Evolutionary conservation across 2,888 invertebrate species (phyloP).

Genomic region (Mechanitis mazaeus): DNA sequence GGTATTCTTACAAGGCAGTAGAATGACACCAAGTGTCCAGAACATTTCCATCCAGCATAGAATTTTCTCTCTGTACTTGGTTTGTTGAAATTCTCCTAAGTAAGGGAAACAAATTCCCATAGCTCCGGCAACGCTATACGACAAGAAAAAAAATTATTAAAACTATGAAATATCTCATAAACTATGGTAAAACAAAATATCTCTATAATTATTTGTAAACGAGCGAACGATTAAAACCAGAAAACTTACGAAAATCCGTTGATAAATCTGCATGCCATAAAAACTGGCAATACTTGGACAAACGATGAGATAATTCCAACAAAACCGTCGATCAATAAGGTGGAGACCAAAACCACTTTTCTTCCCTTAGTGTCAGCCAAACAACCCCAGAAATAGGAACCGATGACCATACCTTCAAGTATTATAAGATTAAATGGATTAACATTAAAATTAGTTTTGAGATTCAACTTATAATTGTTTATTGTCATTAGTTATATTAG

Average conservation of each 20-base stretch:
- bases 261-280: conserved; percentile 83
- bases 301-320: conserved; percentile 84
- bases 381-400: conserved; percentile 91
- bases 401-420: conserved; percentile 84
- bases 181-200: too few relatives aligned
- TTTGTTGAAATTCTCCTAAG: conserved; percentile 88
- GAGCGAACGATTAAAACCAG: background rate
- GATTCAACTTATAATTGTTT: too few relatives aligned
- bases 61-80: conserved; percentile 86
- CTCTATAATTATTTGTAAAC: too few relatives aligned
- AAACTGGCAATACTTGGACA: conserved; percentile 83
- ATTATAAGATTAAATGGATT: background rate
- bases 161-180: background rate
- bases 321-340: conserved; percentile 83
- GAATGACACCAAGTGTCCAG: conserved; percentile 87
- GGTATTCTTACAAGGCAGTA: conserved; percentile 79
- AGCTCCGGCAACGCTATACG: conserved; percentile 83
- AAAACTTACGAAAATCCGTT: conserved; percentile 87
- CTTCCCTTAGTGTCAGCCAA: conserved; percentile 90
- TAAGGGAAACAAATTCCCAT: conserved; percentile 90
- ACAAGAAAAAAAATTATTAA: background rate
- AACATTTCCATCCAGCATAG: conserved; percentile 92
- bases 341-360: conserved; percentile 82
- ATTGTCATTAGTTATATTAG: too few relatives aligned
- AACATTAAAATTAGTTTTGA: too few relatives aligned